A percentile compares a stretch with the other conserved stretches of the same genome.
phyloP scores from a whole-genome alignment of 2,113 vertebrate genomes.

The Anser cygnoides region DNA sequence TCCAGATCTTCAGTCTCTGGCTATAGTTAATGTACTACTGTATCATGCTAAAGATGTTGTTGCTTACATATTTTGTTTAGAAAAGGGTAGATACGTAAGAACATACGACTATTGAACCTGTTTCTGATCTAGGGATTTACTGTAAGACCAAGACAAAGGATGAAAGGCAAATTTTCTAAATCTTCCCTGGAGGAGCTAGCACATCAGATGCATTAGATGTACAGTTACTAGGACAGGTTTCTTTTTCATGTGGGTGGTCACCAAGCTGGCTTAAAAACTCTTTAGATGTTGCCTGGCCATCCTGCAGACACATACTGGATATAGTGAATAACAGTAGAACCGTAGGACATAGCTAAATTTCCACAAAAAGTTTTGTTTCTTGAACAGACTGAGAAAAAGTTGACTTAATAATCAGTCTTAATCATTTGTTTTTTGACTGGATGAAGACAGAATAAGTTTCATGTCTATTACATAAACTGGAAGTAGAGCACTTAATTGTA shows the following conservation, averaged over 20 bases:
- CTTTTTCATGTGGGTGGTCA: not conserved
- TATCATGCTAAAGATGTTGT: not conserved
- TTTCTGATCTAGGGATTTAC: not conserved
- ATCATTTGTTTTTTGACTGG: not conserved
- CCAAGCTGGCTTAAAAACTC: not conserved
- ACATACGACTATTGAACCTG: not conserved
- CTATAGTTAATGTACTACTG: not conserved
- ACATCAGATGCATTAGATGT: fast-evolving
- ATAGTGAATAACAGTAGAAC: not conserved
- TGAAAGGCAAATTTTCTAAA: not conserved
- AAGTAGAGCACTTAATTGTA: not conserved
- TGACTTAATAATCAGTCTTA: not conserved
- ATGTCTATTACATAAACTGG: not conserved
- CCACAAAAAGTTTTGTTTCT: not conserved
- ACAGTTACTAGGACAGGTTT: not conserved
- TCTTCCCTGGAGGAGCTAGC: not conserved
- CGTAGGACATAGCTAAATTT: not conserved
- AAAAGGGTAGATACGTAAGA: not conserved
- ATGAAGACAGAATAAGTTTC: not conserved
- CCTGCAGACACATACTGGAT: not conserved
- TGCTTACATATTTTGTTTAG: not conserved
- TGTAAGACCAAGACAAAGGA: not conserved
- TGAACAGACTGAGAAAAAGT: not conserved
- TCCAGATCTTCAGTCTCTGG: not conserved
- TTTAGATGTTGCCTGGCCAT: not conserved